These are phyloP conservation scores for Bucco capensis DNA, from an alignment of 2,113 vertebrate genomes.

Conservation along the genomic window DNA sequence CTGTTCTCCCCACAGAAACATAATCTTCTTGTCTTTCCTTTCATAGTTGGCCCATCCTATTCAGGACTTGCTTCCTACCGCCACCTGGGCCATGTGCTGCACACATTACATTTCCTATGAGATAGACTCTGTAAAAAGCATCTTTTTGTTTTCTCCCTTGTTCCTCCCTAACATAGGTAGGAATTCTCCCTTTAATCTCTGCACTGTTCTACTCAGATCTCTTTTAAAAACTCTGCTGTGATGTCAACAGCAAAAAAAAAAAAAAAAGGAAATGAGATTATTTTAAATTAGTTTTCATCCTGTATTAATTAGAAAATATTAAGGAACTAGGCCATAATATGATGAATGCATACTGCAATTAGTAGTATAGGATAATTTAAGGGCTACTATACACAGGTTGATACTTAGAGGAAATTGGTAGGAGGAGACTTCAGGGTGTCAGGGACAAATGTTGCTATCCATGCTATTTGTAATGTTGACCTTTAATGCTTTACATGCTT, in stretches of 20 bases:
- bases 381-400: background rate
- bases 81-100: background rate
- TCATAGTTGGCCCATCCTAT: background rate
- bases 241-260: background rate
- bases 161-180: background rate
- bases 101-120: background rate
- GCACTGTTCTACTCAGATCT: background rate
- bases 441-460: background rate
- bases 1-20: background rate
- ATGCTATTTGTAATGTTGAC: background rate
- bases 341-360: background rate
- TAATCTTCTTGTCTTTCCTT: background rate
- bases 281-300: background rate
- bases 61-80: background rate
- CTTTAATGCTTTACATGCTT: background rate
- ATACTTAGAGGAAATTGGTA: background rate
- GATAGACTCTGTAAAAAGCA: background rate
- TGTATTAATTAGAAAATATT: background rate
- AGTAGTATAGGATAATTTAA: background rate
- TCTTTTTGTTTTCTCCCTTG: background rate
- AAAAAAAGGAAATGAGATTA: background rate
- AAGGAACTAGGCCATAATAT: background rate
- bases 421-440: background rate
- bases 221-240: background rate
- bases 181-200: background rate